Conservation (phyloP, 1,140 invertebrate genomes). For the Bombus impatiens region DNA sequence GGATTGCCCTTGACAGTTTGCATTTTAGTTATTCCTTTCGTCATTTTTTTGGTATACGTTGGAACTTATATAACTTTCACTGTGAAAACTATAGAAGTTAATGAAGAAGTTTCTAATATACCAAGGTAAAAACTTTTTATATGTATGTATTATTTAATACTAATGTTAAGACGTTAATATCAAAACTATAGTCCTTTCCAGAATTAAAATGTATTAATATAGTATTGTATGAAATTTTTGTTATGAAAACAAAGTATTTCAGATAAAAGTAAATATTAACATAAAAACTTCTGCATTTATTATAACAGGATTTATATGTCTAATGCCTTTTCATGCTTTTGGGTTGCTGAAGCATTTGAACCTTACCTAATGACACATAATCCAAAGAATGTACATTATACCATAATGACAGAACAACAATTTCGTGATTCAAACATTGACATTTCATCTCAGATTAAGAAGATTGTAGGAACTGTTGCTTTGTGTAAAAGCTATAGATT, state of each 20-base stretch:
- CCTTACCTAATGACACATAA: constrained; percentile 68
- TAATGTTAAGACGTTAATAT: neutral
- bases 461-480: constrained; percentile 81
- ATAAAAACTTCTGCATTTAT: constrained; percentile 37
- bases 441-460: constrained; percentile 71
- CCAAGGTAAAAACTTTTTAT: constrained; percentile 67
- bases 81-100: constrained; percentile 78
- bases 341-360: constrained; percentile 82
- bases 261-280: neutral
- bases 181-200: neutral
- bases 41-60: constrained; percentile 79
- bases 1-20: constrained; percentile 82
- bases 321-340: constrained; percentile 82
- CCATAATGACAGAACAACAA: constrained; percentile 76
- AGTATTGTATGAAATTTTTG: neutral
- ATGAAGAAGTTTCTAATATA: constrained; percentile 80
- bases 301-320: constrained; percentile 79
- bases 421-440: constrained; percentile 73
- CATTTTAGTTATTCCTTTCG: constrained; percentile 79
- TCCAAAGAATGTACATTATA: constrained; percentile 74
- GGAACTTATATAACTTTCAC: constrained; percentile 78
- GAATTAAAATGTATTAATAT: neutral
- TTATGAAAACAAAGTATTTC: neutral
- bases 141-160: neutral
- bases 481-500: constrained; percentile 78